Base-by-base conservation (phyloP, 1,140 invertebrate genomes). In the Caenorhabditis tropicalis region DNA sequence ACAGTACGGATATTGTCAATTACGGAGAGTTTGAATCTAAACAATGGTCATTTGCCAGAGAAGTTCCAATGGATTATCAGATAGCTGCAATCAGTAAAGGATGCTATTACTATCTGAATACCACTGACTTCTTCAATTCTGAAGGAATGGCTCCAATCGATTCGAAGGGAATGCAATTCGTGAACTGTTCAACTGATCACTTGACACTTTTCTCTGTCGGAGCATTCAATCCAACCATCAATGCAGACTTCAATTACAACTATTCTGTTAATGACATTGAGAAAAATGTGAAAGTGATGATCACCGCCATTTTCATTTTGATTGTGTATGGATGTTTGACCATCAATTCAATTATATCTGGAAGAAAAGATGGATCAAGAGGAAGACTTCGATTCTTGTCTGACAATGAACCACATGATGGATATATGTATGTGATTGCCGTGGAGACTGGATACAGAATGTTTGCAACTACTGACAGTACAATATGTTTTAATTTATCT, bases 361-460 rank as follows among this genome's bases (percentile, higher is more conserved):
- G 36, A n/a, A 29, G 48, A 5, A 70, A 60, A 39, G 79, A 81
- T 80, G 12, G 16, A 5, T 49, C 36, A 9, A n/a, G 39, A 19
- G 86, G 84, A 58, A 51, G 70, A 53, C 43, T 87, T 19, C 24
- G 92, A 10, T 92, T 93, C 12, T 82, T 93, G n/a, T 85, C 90
- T 19, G 93, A 93, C 86, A 94, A 94, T 87, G 91, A 92, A 29
- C 88, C 91, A 1, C 84, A 88, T 21, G 93, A 93, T 86, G 92
- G 92, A 83, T 93, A 94, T 83, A 91, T 93, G 21, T 94, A 94
- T 88, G 92, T 93, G 86, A 91, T 94, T 53, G 89, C 92, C 6
- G 92, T 93, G 0, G 90, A 91, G 21, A 94, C 93, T 7, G 93
- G 93, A 33, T 91, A 92, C 87, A 88, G 91, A 39, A 91, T 88